Percentiles rank a stretch among this genome's conserved stretches.
Evolutionary conservation across 2,888 invertebrate species (phyloP).

Genomic region (Plagodis dolabraria): DNA sequence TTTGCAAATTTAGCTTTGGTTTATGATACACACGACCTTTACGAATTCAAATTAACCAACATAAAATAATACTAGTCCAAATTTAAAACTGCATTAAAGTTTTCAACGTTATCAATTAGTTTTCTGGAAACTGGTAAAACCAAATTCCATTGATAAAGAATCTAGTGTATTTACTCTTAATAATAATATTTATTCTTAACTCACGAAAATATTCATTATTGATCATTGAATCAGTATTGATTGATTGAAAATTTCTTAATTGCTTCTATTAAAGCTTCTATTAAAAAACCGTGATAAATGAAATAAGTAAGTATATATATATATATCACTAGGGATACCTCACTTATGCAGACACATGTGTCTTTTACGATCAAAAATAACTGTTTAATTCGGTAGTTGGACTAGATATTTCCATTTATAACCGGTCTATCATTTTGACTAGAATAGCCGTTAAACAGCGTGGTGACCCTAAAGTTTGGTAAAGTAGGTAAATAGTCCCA

Average conservation of each 20-base stretch:
- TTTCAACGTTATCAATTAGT: neutral
- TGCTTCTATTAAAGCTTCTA: too few relatives aligned
- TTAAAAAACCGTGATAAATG: too few relatives aligned
- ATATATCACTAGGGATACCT: constrained; percentile 37
- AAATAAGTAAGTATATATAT: too few relatives aligned
- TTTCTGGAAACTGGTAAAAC: neutral
- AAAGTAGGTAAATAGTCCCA: constrained; percentile 36
- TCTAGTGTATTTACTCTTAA: neutral
- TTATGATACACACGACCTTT: too few relatives aligned
- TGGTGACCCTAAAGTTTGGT: constrained; percentile 37
- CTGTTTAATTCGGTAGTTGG: constrained; percentile 43
- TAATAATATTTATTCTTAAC: too few relatives aligned
- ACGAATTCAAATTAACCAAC: too few relatives aligned
- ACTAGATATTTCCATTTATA: constrained; percentile 39
- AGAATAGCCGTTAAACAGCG: constrained; percentile 34
- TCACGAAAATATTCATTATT: too few relatives aligned
- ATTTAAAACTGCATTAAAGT: too few relatives aligned
- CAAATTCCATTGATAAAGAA: neutral
- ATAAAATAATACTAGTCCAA: too few relatives aligned
- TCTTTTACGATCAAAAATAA: constrained; percentile 52
- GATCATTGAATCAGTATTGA: too few relatives aligned
- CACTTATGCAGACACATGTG: constrained; percentile 41
- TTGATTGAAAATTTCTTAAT: too few relatives aligned
- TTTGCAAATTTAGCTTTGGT: too few relatives aligned
- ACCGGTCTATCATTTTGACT: constrained; percentile 39